Evolutionary conservation across 2,888 invertebrate genomes (phyloP).

Genomic region (Zaprionus lineosus): DNA sequence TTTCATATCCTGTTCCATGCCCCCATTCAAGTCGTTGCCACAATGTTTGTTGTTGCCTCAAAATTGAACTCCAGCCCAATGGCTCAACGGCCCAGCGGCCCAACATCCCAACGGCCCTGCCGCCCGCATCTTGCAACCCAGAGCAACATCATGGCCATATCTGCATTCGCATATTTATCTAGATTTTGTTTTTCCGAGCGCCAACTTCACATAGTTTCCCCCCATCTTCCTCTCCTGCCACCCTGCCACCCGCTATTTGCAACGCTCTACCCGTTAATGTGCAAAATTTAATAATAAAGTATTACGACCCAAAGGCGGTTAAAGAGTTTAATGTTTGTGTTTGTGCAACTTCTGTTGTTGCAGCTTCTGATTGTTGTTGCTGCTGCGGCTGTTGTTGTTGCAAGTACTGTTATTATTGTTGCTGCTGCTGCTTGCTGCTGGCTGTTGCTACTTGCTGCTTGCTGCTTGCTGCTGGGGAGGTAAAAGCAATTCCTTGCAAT

Average conservation of each 20-base stretch:
- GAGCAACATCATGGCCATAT: slow-evolving; percentile 37
- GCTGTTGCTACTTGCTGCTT: neutral
- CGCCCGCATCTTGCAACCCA: neutral
- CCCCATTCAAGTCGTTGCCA: slow-evolving; percentile 29
- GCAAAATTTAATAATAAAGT: slow-evolving; percentile 75
- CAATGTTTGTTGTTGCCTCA: slow-evolving; percentile 65
- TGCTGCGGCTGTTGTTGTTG: slow-evolving; percentile 1
- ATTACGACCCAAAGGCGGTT: slow-evolving; percentile 58
- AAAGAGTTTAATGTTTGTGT: slow-evolving; percentile 72
- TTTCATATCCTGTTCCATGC: no score
- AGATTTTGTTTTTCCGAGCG: slow-evolving; percentile 69
- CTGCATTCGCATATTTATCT: slow-evolving; percentile 69
- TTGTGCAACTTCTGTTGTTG: neutral
- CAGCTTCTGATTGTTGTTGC: slow-evolving; percentile 18
- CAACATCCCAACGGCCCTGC: no score
- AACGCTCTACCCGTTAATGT: slow-evolving; percentile 62
- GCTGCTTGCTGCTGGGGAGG: slow-evolving; percentile 19
- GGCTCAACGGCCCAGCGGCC: no score
- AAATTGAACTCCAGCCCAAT: no score
- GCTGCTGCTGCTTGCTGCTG: neutral
- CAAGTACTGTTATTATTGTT: no score
- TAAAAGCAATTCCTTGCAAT: slow-evolving; percentile 47
- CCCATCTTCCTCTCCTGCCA: no score
- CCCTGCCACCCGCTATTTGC: no score
- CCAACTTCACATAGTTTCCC: slow-evolving; percentile 35